These are phyloP conservation scores for Lagopus muta DNA, from an alignment of 2,113 vertebrate genomes.

Conservation along the genomic window DNA sequence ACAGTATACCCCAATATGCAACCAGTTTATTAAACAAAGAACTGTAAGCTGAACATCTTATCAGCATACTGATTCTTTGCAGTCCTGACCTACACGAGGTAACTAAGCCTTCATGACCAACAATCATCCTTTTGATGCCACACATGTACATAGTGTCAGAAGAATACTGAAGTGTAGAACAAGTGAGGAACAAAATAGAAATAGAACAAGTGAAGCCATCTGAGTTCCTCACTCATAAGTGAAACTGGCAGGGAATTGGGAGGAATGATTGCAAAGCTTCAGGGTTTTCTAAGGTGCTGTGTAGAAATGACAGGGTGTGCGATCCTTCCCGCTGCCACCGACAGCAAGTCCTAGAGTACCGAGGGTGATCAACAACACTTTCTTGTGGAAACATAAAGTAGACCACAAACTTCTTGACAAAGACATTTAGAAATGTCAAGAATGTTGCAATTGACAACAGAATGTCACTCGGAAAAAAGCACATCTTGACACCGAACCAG, in stretches of 20 bases:
- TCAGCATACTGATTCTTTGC: background rate
- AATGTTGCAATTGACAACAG: conserved; percentile 51
- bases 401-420: conserved; percentile 49
- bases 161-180: background rate
- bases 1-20: background rate
- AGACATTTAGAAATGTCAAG: conserved; percentile 64
- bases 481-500: conserved; percentile 61
- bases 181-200: background rate
- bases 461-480: conserved; percentile 51
- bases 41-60: background rate
- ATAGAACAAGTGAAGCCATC: background rate
- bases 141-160: background rate
- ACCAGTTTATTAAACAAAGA: background rate
- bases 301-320: background rate
- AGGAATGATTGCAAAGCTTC: background rate
- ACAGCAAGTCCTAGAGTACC: background rate
- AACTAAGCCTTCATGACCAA: background rate
- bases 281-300: conserved; percentile 2
- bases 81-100: background rate
- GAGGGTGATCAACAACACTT: conserved; percentile 19
- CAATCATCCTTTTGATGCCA: background rate
- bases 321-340: background rate
- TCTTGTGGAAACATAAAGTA: conserved; percentile 18
- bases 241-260: background rate
- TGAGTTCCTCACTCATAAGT: conserved; percentile 11